These are phyloP conservation scores for Sitodiplosis mosellana DNA, from an alignment of 1,140 invertebrate genomes.

Conservation along the genomic window DNA sequence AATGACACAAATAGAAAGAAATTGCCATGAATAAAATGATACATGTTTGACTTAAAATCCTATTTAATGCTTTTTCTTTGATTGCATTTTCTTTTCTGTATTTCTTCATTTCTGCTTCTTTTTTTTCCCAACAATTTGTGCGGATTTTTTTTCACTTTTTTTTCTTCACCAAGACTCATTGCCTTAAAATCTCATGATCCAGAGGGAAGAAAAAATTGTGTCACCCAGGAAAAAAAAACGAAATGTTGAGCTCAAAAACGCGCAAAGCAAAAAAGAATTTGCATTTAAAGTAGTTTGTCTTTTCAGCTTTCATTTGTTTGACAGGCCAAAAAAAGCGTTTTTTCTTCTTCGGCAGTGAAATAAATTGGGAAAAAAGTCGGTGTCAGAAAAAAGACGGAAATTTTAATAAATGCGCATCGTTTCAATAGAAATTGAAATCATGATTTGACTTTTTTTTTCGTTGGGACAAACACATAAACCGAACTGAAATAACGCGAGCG, in stretches of 20 bases:
- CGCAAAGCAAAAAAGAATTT: too few species aligned
- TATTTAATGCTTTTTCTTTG: conserved; percentile 4
- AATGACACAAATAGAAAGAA: not conserved
- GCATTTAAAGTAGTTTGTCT: too few species aligned
- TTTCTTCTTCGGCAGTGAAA: not conserved
- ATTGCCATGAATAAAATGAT: too few species aligned
- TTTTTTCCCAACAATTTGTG: too few species aligned
- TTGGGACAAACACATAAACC: too few species aligned
- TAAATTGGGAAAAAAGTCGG: not conserved
- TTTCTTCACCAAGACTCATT: too few species aligned
- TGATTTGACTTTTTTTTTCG: too few species aligned
- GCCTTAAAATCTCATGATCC: not conserved
- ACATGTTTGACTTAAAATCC: conserved; percentile 1
- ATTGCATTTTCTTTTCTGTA: conserved; percentile 5
- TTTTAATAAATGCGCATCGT: too few species aligned
- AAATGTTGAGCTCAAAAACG: not conserved
- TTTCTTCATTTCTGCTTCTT: not conserved
- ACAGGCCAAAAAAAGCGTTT: not conserved
- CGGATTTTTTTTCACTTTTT: not conserved
- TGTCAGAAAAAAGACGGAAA: not conserved
- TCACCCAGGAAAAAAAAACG: not conserved
- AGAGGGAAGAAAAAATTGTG: too few species aligned
- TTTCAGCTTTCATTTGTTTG: too few species aligned
- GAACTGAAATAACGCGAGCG: not conserved
- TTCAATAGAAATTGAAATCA: too few species aligned